Evolutionary conservation across 2,797 vertebrate genomes (phyloP).

Genomic region (Cottoperca gobio): DNA sequence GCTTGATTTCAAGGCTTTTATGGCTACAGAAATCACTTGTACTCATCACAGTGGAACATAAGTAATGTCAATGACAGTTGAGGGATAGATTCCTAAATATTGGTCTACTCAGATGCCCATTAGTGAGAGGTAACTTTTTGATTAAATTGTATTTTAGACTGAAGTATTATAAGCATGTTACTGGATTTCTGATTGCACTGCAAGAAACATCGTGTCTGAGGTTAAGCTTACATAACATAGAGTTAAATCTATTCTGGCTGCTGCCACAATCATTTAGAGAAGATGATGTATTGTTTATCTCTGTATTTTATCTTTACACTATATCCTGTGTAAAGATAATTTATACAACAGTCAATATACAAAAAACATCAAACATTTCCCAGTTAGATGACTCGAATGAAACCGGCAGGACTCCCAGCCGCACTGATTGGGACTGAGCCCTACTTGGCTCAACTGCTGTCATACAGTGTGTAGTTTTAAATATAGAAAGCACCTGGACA

Average conservation of each 20-base stretch:
- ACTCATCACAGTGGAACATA: neutral
- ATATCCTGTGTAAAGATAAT: neutral
- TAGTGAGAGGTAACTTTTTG: neutral
- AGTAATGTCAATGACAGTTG: neutral
- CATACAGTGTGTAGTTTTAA: too few species aligned
- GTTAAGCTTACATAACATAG: constrained; percentile 4
- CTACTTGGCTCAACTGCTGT: too few species aligned
- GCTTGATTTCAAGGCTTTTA: neutral
- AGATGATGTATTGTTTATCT: neutral
- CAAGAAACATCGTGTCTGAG: neutral
- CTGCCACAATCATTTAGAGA: neutral
- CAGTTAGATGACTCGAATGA: too few species aligned
- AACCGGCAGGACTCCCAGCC: too few species aligned
- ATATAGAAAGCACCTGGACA: neutral
- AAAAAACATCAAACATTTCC: too few species aligned
- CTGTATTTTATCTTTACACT: neutral
- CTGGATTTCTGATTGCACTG: neutral
- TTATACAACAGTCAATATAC: neutral
- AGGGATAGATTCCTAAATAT: neutral
- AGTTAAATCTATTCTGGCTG: neutral
- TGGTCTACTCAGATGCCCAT: neutral
- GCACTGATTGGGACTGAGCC: too few species aligned
- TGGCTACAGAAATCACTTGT: neutral
- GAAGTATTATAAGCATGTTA: neutral
- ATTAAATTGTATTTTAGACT: neutral